Base-by-base conservation (phyloP, 2,888 invertebrate species). In the Neocrepidodera transversa region DNA sequence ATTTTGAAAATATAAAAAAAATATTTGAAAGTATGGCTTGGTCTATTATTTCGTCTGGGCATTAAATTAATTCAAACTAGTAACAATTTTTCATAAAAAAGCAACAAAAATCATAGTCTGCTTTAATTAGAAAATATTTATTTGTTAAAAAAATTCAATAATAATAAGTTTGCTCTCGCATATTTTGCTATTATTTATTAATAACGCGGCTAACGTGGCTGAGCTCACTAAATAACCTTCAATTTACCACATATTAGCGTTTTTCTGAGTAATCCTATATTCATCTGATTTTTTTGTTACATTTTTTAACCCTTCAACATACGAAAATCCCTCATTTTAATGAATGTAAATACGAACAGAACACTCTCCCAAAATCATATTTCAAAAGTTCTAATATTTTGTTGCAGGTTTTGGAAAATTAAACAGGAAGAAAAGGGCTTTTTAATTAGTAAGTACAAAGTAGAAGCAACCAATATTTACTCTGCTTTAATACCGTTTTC, bases 371-470 rank as follows among this genome's bases (percentile, higher is more conserved):
- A n/a, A 42, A 56, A 49, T 30, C 18, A 35, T 30, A 50, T 23
- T 13, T 36, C 7, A 48, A 35, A 50, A 43, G 20, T 30, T 55
- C 51, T 11, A 52, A 51, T 53, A 47, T 60, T 63, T 48, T 58
- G 45, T 58, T 62, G n/a, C 63, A 62, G 62, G 63, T 64, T 60
- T 58, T 36, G 55, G 62, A 63, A 63, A 60, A 64, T 64, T 61
- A 63, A 68, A 67, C 63, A 62, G 68, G 66, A 66, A 68, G 67
- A 69, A 68, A 63, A 28, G 42, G 42, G 67, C 66, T 71, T 72
- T 72, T 71, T 69, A 74, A 72, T 72, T 70, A 70, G 68, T 63
- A 67, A 70, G 68, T 70, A 70, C 68, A 68, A 66, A 70, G 68
- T 70, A 70, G 67, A 68, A 67, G 67, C 70, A 65, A 64, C 65